These are phyloP conservation scores for Tolypeutes matacus DNA, from an alignment of 2,797 vertebrate species.

Conservation along the genomic window DNA sequence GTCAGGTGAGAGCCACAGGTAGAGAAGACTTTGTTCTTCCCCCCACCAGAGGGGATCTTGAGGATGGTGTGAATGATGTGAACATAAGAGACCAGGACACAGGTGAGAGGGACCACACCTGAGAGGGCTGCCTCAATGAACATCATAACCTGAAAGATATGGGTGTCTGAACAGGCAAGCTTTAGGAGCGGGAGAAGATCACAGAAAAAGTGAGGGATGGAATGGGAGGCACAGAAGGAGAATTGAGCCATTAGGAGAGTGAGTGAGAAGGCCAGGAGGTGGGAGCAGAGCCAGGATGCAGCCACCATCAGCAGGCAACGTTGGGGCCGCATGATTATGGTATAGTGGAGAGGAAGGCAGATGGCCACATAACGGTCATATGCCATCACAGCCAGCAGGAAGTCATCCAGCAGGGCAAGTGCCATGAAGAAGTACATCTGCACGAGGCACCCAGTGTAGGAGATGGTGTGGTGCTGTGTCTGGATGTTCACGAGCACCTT, in stretches of 20 bases:
- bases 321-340: slow-evolving; percentile 73
- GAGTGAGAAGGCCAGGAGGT: background rate
- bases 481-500: background rate
- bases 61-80: slow-evolving; percentile 43
- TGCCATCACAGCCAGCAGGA: background rate
- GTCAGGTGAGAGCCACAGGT: slow-evolving; percentile 64
- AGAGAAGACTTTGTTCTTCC: slow-evolving; percentile 42
- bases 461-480: background rate
- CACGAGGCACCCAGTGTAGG: background rate
- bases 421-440: slow-evolving; percentile 67
- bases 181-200: slow-evolving; percentile 82
- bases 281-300: background rate
- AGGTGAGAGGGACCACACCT: slow-evolving; percentile 28
- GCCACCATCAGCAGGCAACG: slow-evolving; percentile 66
- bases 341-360: slow-evolving; percentile 80
- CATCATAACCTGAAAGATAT: slow-evolving; percentile 41
- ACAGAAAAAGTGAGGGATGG: slow-evolving; percentile 71
- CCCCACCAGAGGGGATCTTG: slow-evolving; percentile 51
- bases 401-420: slow-evolving; percentile 16
- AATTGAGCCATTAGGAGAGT: slow-evolving; percentile 85
- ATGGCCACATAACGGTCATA: slow-evolving; percentile 75
- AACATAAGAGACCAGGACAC: too few relatives aligned
- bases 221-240: slow-evolving; percentile 86
- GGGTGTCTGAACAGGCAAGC: slow-evolving; percentile 64
- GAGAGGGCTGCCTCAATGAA: slow-evolving; percentile 45